Conservation (phyloP, 2,888 invertebrate genomes). For the Dichetophora obliterata region DNA sequence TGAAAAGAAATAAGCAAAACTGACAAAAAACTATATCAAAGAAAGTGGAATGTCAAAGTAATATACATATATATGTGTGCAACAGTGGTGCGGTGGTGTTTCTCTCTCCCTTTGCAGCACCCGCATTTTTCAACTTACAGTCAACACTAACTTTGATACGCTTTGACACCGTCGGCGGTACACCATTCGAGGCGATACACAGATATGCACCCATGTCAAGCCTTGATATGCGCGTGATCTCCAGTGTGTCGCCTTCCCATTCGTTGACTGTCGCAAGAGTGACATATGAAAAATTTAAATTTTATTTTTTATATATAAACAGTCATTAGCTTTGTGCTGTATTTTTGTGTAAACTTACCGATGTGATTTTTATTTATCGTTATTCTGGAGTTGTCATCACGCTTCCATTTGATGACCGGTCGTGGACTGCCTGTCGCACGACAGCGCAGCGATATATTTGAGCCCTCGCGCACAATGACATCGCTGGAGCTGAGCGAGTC, state of each 20-base stretch:
- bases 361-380: conserved; percentile 86
- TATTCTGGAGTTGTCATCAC: conserved; percentile 89
- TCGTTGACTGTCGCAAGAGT: conserved; percentile 76
- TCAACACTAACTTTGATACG: conserved; percentile 94
- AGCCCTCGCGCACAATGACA: conserved; percentile 89
- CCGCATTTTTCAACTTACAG: conserved; percentile 78
- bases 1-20: not conserved
- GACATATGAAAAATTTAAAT: conserved; percentile 25
- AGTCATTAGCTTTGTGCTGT: no score
- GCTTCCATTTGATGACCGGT: conserved; percentile 91
- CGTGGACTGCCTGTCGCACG: conserved; percentile 89
- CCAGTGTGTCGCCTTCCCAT: conserved; percentile 88
- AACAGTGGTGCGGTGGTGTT: not conserved
- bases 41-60: not conserved
- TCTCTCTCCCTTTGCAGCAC: not conserved
- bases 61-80: not conserved
- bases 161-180: conserved; percentile 92
- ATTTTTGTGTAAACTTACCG: conserved; percentile 72
- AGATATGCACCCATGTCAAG: conserved; percentile 93
- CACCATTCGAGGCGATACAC: conserved; percentile 90
- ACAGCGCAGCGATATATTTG: conserved; percentile 89
- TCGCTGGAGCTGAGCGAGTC: conserved; percentile 90
- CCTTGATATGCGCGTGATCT: conserved; percentile 86
- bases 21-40: not conserved
- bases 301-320: no score